These are phyloP conservation scores for Antechinus flavipes DNA, from an alignment of 2,113 vertebrate species.

Conservation along the genomic window DNA sequence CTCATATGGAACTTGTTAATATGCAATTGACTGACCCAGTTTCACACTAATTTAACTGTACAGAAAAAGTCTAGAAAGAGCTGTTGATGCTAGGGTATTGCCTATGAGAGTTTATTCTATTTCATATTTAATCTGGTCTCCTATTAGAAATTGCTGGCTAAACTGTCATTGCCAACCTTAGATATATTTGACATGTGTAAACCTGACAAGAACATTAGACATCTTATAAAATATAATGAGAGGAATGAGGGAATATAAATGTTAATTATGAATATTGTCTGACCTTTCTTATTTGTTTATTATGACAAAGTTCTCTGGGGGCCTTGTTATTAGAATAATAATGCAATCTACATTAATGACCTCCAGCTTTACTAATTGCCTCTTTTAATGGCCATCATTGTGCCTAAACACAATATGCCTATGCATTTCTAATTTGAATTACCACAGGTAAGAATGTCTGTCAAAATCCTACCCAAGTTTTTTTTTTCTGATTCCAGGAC, in stretches of 20 bases:
- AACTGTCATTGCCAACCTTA: background rate
- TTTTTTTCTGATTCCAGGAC: background rate
- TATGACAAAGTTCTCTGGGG: background rate
- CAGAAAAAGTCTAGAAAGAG: background rate
- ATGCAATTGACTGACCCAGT: background rate
- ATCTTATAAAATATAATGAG: background rate
- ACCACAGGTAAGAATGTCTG: background rate
- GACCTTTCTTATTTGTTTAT: background rate
- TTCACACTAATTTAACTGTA: background rate
- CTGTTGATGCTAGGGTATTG: background rate
- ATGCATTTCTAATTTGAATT: background rate
- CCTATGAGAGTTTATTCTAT: background rate
- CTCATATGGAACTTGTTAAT: background rate
- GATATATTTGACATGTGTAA: background rate
- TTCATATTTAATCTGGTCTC: background rate
- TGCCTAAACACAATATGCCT: background rate
- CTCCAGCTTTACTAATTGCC: background rate
- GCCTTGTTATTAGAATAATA: constrained; percentile 7
- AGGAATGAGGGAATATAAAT: background rate
- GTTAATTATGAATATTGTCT: background rate
- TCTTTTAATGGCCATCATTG: background rate
- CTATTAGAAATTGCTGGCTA: background rate
- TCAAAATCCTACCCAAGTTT: background rate
- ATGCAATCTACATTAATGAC: background rate
- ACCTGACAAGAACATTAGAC: background rate